These are phyloP conservation scores for Craterocephalus amniculus DNA, from an alignment of 2,797 vertebrate species.

Conservation along the genomic window DNA sequence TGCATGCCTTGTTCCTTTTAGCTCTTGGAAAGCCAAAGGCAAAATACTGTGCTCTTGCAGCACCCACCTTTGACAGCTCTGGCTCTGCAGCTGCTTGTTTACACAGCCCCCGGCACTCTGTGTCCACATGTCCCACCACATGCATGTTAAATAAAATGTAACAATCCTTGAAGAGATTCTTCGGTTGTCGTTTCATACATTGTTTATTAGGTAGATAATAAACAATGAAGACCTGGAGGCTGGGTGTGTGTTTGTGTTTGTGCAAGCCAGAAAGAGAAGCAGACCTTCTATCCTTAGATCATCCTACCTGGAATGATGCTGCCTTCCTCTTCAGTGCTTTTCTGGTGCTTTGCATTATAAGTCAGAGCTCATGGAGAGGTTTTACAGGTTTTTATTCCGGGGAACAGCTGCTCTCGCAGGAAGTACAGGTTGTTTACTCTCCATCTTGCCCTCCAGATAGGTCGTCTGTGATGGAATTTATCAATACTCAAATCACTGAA, in stretches of 20 bases:
- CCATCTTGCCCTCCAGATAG: background rate
- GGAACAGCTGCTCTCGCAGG: constrained; percentile 32
- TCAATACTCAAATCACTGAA: constrained; percentile 12
- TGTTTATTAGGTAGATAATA: constrained; percentile 15
- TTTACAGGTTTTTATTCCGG: constrained; percentile 35
- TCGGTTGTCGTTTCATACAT: background rate
- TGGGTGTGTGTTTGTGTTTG: constrained; percentile 12
- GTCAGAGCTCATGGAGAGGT: constrained; percentile 13
- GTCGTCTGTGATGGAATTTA: constrained; percentile 29
- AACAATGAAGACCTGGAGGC: background rate
- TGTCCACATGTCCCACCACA: constrained; percentile 27
- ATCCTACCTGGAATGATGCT: constrained; percentile 16
- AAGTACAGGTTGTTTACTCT: constrained; percentile 26
- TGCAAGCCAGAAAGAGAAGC: background rate
- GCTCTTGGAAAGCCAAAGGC: constrained; percentile 29
- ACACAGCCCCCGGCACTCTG: constrained; percentile 29
- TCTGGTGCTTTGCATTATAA: constrained; percentile 39
- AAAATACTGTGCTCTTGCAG: constrained; percentile 13
- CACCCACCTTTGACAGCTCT: constrained; percentile 34
- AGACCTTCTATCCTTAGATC: constrained; percentile 24
- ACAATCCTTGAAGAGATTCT: constrained; percentile 25
- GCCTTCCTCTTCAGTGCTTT: constrained; percentile 18
- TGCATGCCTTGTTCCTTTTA: constrained; percentile 17
- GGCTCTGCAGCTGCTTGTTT: constrained; percentile 30
- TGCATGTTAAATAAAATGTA: constrained; percentile 40